Evolutionary conservation across 2,888 invertebrate species (phyloP).

Genomic region (Andrena minutula): DNA sequence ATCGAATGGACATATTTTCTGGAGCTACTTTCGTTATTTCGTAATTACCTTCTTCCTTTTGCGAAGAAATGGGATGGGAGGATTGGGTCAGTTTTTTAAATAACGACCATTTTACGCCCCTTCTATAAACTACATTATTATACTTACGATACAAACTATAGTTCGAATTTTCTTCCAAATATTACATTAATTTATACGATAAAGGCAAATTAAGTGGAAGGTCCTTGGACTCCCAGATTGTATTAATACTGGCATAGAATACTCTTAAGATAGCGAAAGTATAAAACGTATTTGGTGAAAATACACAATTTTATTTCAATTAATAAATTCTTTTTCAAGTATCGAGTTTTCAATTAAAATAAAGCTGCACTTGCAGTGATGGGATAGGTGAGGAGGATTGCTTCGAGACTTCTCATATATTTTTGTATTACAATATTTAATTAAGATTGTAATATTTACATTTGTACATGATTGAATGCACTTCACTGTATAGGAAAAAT

Average conservation of each 20-base stretch:
- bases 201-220: too few relatives aligned
- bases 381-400: conserved; percentile 13
- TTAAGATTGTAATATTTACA: conserved; percentile 80
- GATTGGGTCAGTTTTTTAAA: too few relatives aligned
- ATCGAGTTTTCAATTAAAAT: not conserved
- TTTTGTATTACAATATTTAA: conserved; percentile 76
- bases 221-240: too few relatives aligned
- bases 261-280: too few relatives aligned
- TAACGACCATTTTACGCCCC: too few relatives aligned
- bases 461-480: conserved; percentile 80
- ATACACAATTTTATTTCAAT: conserved; percentile 1
- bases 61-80: too few relatives aligned
- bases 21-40: not conserved
- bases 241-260: too few relatives aligned
- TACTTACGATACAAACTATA: too few relatives aligned
- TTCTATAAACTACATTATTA: too few relatives aligned
- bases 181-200: too few relatives aligned
- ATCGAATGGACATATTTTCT: not conserved
- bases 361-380: not conserved
- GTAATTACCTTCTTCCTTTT: not conserved
- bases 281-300: not conserved
- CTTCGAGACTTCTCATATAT: not conserved
- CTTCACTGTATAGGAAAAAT: conserved; percentile 67
- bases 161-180: too few relatives aligned
- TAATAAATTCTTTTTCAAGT: not conserved